These are phyloP conservation scores for Catostylus mosaicus DNA, from an alignment of 30 jellyfish, hydroid and myxozoan species.

Conservation along the genomic window DNA sequence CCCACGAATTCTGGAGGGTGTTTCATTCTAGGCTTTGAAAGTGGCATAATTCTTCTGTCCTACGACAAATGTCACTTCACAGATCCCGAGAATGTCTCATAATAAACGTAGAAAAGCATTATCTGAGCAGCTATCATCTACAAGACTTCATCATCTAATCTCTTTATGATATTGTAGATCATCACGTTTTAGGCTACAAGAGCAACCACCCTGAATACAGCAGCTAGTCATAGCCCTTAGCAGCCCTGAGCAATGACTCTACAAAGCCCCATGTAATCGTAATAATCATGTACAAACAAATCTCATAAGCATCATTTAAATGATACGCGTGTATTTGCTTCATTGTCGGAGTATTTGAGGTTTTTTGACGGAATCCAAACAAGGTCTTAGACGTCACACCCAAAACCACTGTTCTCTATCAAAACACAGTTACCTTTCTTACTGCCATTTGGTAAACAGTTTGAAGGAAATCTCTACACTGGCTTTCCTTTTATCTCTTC, in stretches of 20 bases:
- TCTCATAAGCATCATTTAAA: not conserved
- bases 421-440: not conserved
- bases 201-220: no score
- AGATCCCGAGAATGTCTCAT: no score
- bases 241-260: not conserved
- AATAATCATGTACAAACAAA: not conserved
- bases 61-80: no score
- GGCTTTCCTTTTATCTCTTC: not conserved
- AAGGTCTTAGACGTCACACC: not conserved
- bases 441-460: not conserved
- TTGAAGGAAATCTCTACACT: not conserved
- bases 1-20: no score
- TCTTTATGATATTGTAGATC: no score
- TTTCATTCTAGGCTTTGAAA: no score
- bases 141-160: no score
- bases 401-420: not conserved
- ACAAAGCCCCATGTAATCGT: not conserved
- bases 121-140: no score
- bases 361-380: not conserved
- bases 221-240: no score
- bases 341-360: not conserved
- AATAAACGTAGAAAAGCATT: no score
- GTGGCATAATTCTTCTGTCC: no score
- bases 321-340: not conserved
- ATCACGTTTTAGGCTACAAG: no score